A percentile compares a stretch with the other conserved stretches of the same genome.
Evolutionary conservation across 2,888 invertebrate genomes (phyloP).

Genomic region (Margaritifera margaritifera): DNA sequence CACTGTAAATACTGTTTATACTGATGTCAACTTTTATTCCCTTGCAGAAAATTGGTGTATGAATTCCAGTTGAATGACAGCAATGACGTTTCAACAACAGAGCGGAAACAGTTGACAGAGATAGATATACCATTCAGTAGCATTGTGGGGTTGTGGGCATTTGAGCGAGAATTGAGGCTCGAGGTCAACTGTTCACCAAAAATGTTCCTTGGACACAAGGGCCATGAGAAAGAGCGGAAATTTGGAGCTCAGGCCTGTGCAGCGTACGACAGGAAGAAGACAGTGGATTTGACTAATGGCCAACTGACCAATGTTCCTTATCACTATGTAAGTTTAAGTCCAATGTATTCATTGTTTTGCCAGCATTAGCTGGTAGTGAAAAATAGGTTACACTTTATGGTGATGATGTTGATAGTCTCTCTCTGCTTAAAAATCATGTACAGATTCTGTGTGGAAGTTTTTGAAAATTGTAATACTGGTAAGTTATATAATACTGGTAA

Average conservation of each 20-base stretch:
- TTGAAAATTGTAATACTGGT: too few species aligned
- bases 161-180: constrained; percentile 28
- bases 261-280: constrained; percentile 14
- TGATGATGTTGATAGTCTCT: too few species aligned
- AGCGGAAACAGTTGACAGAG: constrained; percentile 16
- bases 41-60: constrained; percentile 25
- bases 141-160: constrained; percentile 25
- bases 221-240: constrained; percentile 3
- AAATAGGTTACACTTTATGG: too few species aligned
- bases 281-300: constrained; percentile 27
- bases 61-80: constrained; percentile 30
- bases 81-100: constrained; percentile 1
- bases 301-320: constrained; percentile 19
- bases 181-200: constrained; percentile 27
- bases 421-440: too few species aligned
- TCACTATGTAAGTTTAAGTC: constrained; percentile 25
- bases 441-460: too few species aligned
- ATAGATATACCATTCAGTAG: constrained; percentile 23
- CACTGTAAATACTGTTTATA: too few species aligned
- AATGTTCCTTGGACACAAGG: constrained; percentile 21
- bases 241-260: constrained; percentile 7
- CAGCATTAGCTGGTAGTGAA: too few species aligned
- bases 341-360: background rate
- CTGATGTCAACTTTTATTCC: background rate
- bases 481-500: too few species aligned